Conservation (phyloP, 2,113 vertebrate species). For the Picathartes gymnocephalus region DNA sequence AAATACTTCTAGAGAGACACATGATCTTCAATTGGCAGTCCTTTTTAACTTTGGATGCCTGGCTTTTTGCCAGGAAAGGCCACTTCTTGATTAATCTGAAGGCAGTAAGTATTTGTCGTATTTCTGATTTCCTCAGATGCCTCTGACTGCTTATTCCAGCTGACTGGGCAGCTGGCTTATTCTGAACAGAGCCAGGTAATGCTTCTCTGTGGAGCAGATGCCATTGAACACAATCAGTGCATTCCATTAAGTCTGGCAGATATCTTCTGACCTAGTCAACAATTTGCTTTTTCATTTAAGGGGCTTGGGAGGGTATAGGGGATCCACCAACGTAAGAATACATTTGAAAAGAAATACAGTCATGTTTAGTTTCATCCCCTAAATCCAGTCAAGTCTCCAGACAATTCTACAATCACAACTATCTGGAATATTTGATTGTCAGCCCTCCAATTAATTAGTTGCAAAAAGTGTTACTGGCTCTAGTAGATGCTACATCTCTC, state of each 20-base stretch:
- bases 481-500: not conserved
- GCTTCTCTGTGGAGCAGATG: not conserved
- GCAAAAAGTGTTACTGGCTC: not conserved
- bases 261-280: not conserved
- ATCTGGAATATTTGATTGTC: not conserved
- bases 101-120: not conserved
- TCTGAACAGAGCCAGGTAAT: not conserved
- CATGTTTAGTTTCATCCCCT: not conserved
- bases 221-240: not conserved
- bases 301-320: not conserved
- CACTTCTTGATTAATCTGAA: not conserved
- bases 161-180: not conserved
- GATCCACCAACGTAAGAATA: not conserved
- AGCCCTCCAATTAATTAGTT: not conserved
- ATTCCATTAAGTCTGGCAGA: not conserved
- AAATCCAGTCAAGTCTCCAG: not conserved
- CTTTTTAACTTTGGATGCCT: not conserved
- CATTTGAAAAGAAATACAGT: not conserved
- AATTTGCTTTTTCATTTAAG: not conserved
- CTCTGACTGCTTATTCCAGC: not conserved
- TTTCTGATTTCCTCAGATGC: constrained; percentile 17
- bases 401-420: not conserved
- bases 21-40: not conserved
- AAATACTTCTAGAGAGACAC: not conserved
- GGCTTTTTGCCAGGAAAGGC: not conserved